Percentiles rank a stretch among this genome's conserved stretches.
phyloP scores from a whole-genome alignment of 2,113 vertebrate genomes.

The Dasyornis broadbenti region DNA sequence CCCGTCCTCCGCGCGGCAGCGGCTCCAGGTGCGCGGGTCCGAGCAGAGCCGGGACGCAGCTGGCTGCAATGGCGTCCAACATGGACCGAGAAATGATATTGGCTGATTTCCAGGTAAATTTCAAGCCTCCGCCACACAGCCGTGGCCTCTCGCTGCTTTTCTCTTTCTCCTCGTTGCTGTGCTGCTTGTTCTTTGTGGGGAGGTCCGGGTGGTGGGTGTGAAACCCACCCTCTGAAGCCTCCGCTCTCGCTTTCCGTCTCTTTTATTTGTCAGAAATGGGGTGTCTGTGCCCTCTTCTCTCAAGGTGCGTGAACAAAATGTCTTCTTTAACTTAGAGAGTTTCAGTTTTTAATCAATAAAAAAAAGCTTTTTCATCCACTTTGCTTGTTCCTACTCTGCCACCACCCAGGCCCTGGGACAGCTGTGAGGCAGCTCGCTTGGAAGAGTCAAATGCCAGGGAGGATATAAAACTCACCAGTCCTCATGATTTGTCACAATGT shows the following conservation, averaged over 20 bases:
- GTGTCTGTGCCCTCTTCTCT: not conserved
- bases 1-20: constrained; percentile 39
- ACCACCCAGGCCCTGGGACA: not conserved
- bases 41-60: constrained; percentile 54
- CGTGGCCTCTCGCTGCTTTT: not conserved
- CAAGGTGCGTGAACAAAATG: not conserved
- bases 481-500: constrained; percentile 21
- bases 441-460: constrained; percentile 11
- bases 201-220: not conserved
- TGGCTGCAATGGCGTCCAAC: constrained; percentile 96
- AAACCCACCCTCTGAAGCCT: not conserved
- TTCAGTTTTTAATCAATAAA: not conserved
- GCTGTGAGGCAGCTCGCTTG: not conserved
- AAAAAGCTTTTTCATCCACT: not conserved
- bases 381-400: not conserved
- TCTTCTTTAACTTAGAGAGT: not conserved
- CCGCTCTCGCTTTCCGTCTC: not conserved
- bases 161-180: not conserved
- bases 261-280: not conserved
- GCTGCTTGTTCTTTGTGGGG: constrained; percentile 18
- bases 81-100: constrained; percentile 98
- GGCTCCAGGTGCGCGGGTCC: constrained; percentile 66
- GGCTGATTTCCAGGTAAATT: constrained; percentile 95
- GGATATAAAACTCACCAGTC: constrained; percentile 9
- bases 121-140: not conserved